Evolutionary conservation across 2,113 vertebrate genomes (phyloP).

Genomic region (Cairina moschata): DNA sequence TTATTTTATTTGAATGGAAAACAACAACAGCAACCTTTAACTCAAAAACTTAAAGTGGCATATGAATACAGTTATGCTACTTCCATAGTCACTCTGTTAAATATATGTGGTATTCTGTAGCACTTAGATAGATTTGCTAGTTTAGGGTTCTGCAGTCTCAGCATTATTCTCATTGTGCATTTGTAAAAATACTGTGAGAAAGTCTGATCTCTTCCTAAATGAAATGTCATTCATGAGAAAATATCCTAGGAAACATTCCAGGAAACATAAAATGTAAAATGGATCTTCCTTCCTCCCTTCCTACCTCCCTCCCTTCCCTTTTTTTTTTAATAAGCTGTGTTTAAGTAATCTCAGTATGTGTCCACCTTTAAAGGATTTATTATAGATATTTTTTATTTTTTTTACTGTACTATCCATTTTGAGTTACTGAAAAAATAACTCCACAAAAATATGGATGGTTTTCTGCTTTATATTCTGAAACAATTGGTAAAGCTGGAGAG

Average conservation of each 20-base stretch:
- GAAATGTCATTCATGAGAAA: background rate
- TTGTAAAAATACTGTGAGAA: background rate
- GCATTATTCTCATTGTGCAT: background rate
- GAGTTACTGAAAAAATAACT: background rate
- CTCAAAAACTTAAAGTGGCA: background rate
- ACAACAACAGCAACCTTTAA: background rate
- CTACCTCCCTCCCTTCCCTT: no score
- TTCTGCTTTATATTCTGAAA: background rate
- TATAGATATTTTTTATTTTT: background rate
- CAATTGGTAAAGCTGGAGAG: background rate
- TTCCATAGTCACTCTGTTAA: background rate
- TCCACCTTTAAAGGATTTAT: background rate
- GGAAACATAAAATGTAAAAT: background rate
- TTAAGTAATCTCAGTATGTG: background rate
- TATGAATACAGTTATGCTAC: background rate
- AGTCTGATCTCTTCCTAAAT: background rate
- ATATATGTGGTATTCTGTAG: accelerated
- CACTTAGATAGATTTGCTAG: background rate
- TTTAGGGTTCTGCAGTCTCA: background rate
- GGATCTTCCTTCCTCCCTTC: no score
- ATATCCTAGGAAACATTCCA: background rate
- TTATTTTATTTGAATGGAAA: background rate
- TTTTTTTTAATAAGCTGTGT: background rate
- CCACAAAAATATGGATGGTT: background rate
- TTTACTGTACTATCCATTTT: background rate